phyloP scores from a whole-genome alignment of 1,140 invertebrate species.

The Nephila pilipes region DNA sequence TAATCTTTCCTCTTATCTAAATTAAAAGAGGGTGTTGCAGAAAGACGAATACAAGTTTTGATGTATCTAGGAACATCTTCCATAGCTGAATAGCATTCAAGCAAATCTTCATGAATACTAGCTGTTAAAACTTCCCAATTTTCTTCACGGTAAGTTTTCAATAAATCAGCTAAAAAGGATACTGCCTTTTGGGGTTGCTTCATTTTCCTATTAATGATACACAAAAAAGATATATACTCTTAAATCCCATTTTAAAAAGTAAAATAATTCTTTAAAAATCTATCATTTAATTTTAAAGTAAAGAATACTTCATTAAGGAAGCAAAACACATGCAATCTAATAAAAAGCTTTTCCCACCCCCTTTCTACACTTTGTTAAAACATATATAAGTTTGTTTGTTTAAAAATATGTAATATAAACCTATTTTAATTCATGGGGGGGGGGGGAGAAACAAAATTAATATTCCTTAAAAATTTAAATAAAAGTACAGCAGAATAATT shows the following conservation, averaged over 20 bases:
- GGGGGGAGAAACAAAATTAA: too few species aligned
- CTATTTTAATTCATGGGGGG: too few species aligned
- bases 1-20: conserved; percentile 80
- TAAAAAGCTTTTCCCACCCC: too few species aligned
- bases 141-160: conserved; percentile 92
- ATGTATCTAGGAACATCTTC: conserved; percentile 86
- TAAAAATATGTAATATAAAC: too few species aligned
- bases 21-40: conserved; percentile 86
- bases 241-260: neutral
- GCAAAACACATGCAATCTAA: too few species aligned
- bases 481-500: too few species aligned
- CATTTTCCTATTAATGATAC: conserved; percentile 83
- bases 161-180: conserved; percentile 91
- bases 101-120: conserved; percentile 91
- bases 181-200: conserved; percentile 93
- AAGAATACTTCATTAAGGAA: neutral
- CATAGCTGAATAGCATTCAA: conserved; percentile 90
- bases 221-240: neutral
- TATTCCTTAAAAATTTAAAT: too few species aligned
- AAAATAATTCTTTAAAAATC: neutral
- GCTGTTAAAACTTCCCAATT: conserved; percentile 91
- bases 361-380: too few species aligned
- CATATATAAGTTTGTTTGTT: too few species aligned
- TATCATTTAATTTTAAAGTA: too few species aligned
- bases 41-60: conserved; percentile 87